Conservation (phyloP, 1,140 invertebrate species). For the Cheumatopsyche charites region DNA sequence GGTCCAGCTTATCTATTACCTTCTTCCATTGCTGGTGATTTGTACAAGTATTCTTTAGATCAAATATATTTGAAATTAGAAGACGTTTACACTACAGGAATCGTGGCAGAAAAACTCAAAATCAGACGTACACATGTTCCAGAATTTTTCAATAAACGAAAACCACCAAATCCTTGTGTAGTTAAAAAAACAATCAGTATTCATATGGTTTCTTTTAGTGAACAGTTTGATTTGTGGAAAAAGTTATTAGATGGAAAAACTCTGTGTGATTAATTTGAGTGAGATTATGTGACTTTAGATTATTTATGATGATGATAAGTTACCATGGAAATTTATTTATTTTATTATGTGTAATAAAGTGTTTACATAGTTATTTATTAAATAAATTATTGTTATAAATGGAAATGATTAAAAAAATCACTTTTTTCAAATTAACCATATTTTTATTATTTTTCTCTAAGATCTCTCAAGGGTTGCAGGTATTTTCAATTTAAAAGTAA, state of each 20-base stretch:
- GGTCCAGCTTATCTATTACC: constrained; percentile 86
- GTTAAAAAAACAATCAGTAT: constrained; percentile 81
- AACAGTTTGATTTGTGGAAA: constrained; percentile 90
- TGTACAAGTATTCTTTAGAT: constrained; percentile 71
- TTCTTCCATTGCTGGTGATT: constrained; percentile 67
- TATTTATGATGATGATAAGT: neutral
- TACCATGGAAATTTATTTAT: too few relatives aligned
- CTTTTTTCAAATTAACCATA: too few relatives aligned
- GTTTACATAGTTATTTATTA: too few relatives aligned
- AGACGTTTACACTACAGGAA: constrained; percentile 90
- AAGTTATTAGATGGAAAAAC: constrained; percentile 80
- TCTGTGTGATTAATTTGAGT: constrained; percentile 68
- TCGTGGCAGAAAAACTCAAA: constrained; percentile 75
- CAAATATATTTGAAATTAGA: constrained; percentile 84
- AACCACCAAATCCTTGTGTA: constrained; percentile 78
- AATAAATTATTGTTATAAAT: too few relatives aligned
- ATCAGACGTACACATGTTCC: constrained; percentile 76
- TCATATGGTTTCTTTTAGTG: constrained; percentile 86
- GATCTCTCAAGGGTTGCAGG: too few relatives aligned
- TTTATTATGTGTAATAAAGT: too few relatives aligned
- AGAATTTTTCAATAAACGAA: constrained; percentile 82
- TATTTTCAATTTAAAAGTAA: too few relatives aligned
- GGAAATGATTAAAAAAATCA: too few relatives aligned
- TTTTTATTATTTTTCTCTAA: too few relatives aligned
- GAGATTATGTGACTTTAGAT: neutral